A percentile compares a stretch with the other conserved stretches of the same genome.
Conservation (phyloP, 2,888 invertebrate genomes). For the Orchesella flavescens region DNA sequence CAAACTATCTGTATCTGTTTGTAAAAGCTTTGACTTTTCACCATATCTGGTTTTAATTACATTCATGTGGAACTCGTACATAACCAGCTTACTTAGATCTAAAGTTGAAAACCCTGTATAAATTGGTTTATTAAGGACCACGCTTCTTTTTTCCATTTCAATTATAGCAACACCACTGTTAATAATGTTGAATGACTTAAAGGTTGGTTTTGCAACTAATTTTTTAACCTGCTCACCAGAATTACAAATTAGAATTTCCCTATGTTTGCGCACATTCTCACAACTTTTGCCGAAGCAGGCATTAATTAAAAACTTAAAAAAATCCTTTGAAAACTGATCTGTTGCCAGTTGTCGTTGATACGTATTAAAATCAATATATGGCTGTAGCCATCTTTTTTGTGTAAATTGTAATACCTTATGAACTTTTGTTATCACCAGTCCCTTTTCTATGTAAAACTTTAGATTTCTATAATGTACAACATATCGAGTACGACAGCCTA, state of each 20-base stretch:
- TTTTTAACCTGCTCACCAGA: not conserved
- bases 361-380: conserved; percentile 48
- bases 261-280: conserved; percentile 32
- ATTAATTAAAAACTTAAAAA: conserved; percentile 55
- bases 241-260: conserved; percentile 35
- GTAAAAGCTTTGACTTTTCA: conserved; percentile 28
- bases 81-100: conserved; percentile 45
- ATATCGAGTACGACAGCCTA: conserved; percentile 1
- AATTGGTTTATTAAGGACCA: conserved; percentile 46
- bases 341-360: conserved; percentile 35
- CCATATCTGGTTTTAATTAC: conserved; percentile 43
- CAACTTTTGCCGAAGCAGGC: conserved; percentile 48
- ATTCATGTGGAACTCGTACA: conserved; percentile 51
- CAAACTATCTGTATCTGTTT: conserved; percentile 64
- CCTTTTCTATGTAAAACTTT: conserved; percentile 36
- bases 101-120: conserved; percentile 52
- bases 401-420: conserved; percentile 12
- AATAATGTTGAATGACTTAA: conserved; percentile 35
- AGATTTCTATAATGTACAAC: conserved; percentile 29
- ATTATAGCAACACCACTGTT: conserved; percentile 8
- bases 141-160: conserved; percentile 11
- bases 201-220: not conserved
- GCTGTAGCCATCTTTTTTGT: conserved; percentile 35
- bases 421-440: conserved; percentile 30
- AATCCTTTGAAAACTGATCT: conserved; percentile 46